A percentile compares a stretch with the other conserved stretches of the same genome.
These are phyloP conservation scores for Erethizon dorsatum DNA, from an alignment of 2,797 vertebrate genomes.

Conservation along the genomic window DNA sequence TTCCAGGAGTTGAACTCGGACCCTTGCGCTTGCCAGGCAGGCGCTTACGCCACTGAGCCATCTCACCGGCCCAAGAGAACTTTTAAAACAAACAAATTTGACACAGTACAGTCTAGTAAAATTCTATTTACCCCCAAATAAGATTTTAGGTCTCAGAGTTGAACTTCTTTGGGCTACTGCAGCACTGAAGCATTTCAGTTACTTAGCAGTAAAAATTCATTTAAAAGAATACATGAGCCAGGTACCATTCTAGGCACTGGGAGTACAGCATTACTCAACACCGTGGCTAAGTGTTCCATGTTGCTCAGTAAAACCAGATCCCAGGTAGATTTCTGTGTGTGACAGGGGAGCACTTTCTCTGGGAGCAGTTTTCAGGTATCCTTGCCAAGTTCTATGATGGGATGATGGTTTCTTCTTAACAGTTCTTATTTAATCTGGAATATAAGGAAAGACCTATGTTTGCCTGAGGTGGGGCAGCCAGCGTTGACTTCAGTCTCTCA, in stretches of 20 bases:
- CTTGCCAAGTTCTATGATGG: constrained; percentile 38
- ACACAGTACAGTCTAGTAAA: constrained; percentile 17
- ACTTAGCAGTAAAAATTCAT: constrained; percentile 4
- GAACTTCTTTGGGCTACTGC: neutral
- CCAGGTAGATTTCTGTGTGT: neutral
- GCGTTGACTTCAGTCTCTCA: constrained; percentile 52
- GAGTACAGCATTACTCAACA: neutral
- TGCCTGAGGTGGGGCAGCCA: constrained; percentile 38
- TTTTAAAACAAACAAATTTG: constrained; percentile 19
- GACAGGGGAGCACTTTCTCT: neutral
- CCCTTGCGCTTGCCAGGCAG: no score
- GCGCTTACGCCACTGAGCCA: no score
- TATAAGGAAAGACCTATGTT: constrained; percentile 42
- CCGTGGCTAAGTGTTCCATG: neutral
- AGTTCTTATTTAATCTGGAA: neutral
- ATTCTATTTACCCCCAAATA: neutral
- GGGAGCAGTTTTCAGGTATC: neutral
- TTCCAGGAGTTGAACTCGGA: no score
- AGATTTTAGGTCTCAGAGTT: neutral
- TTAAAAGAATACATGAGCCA: constrained; percentile 1
- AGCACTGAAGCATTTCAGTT: neutral
- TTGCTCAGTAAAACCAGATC: neutral
- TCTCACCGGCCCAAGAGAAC: neutral
- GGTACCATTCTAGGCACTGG: neutral
- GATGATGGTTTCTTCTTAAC: neutral